Evolutionary conservation across 2,797 vertebrate genomes (phyloP), one percentile per base, ranked within the genome.

Genomic region (Leucoraja ocellata): DNA sequence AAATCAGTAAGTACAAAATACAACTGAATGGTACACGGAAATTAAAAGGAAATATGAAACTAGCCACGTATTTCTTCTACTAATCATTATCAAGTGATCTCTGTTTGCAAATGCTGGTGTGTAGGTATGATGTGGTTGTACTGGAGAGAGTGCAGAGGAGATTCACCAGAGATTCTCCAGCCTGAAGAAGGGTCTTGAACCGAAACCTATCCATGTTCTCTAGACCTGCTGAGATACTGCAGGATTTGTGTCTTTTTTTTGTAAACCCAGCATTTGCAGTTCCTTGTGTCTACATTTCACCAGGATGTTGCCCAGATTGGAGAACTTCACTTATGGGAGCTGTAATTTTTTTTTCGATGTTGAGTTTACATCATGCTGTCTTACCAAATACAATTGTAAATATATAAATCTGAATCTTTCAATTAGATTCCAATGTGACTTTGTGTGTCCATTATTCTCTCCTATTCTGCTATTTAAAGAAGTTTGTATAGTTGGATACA

Each of bases 1-100:
- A 86, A 63, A 86, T 16, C 83, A n/a, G 83, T 86, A 63, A 86
- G 83, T 86, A 28, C 11, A n/a, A 86, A 63, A n/a, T 28, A 83
- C 10, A 28, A 10, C 46, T 61, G 23, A 4, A 58, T 10, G 28
- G 23, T 54, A 83, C 54, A 83, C 46, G 58, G 54, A 83, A 83
- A 4, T 4, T 3, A 25, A 28, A 83, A 83, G 14, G 8, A 39
- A 28, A 28, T 18, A 80, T 23, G 58, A 25, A 83, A 58, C 46
- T 21, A 58, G 54, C 10, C 10, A 83, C 39, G 25, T 46, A 61
- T 58, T 83, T 4, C 54, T 83, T 2, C 9, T 58, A 25, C 46
- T 61, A 25, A 58, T 46, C 18, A 80, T 4, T 83, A 25, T 58
- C 46, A 0, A 83, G 46, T 28, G 23, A 61, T 25, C 23, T 83